A percentile compares a stretch with the other conserved stretches of the same genome.
Evolutionary conservation across 2,888 invertebrate species (phyloP).

Genomic region (Tipula helvola): DNA sequence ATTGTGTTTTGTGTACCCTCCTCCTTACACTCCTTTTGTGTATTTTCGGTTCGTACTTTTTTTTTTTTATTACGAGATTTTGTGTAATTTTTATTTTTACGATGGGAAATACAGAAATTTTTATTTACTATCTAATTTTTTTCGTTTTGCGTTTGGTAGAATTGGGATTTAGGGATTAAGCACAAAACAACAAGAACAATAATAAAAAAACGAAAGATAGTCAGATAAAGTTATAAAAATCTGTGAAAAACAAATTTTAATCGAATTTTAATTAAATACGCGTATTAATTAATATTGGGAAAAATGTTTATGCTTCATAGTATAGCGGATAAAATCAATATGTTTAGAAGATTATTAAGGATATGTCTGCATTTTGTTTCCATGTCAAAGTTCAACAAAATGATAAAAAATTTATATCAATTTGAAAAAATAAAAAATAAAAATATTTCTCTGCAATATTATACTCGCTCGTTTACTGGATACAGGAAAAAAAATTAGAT

Average conservation of each 20-base stretch:
- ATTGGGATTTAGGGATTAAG: not conserved
- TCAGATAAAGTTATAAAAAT: not conserved
- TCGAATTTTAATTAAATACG: not conserved
- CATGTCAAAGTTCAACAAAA: not conserved
- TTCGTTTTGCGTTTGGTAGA: not conserved
- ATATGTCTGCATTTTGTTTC: not conserved
- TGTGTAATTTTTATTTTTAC: constrained; percentile 4
- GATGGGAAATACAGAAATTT: not conserved
- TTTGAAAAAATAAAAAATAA: not conserved
- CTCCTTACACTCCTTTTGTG: not conserved
- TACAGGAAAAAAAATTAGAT: not conserved
- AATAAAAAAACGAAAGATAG: not conserved
- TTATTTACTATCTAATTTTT: not conserved
- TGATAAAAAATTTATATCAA: not conserved
- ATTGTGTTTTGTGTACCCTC: not conserved
- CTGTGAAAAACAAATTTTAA: not conserved
- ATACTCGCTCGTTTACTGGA: not conserved
- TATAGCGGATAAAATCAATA: not conserved
- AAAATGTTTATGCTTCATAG: not conserved
- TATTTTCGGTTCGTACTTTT: not conserved
- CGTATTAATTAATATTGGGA: not conserved
- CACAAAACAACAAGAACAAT: not conserved
- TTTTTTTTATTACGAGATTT: not conserved
- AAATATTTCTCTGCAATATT: not conserved
- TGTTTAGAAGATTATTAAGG: not conserved